Evolutionary conservation across 37 sponge, comb jelly and placozoan genomes (phyloP).

Genomic region (Cladorhizidae sp.): DNA sequence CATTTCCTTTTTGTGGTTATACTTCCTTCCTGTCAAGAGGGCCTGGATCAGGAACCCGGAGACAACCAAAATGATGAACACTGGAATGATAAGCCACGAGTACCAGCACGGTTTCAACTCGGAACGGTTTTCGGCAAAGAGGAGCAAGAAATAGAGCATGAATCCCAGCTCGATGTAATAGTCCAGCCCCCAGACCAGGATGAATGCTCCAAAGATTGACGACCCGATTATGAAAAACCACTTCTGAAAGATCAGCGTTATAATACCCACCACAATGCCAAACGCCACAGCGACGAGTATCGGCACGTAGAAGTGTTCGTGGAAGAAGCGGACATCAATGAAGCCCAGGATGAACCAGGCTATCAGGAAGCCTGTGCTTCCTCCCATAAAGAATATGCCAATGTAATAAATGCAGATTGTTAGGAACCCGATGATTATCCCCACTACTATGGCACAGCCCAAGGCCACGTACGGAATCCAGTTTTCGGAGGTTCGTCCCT

Average conservation of each 20-base stretch:
- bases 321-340: constrained; percentile 49
- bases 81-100: constrained; percentile 37
- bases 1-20: constrained; percentile 64
- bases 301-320: constrained; percentile 44
- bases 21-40: constrained; percentile 55
- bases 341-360: constrained; percentile 53
- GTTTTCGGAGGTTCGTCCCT: background rate
- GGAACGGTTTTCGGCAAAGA: constrained; percentile 45
- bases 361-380: constrained; percentile 36
- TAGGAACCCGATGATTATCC: constrained; percentile 31
- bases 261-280: constrained; percentile 27
- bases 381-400: constrained; percentile 63
- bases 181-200: constrained; percentile 43
- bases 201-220: constrained; percentile 40
- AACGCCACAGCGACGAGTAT: constrained; percentile 8
- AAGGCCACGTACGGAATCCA: constrained; percentile 38
- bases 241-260: constrained; percentile 53
- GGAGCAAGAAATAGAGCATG: constrained; percentile 50
- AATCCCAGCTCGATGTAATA: constrained; percentile 57
- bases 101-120: constrained; percentile 55
- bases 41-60: constrained; percentile 46
- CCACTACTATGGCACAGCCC: constrained; percentile 13
- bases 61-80: constrained; percentile 31
- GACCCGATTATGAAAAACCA: constrained; percentile 64
- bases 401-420: constrained; percentile 65